A percentile compares a stretch with the other conserved stretches of the same genome.
These are phyloP conservation scores for Drosophila aldrichi DNA, from an alignment of 2,888 invertebrate species.

Conservation along the genomic window DNA sequence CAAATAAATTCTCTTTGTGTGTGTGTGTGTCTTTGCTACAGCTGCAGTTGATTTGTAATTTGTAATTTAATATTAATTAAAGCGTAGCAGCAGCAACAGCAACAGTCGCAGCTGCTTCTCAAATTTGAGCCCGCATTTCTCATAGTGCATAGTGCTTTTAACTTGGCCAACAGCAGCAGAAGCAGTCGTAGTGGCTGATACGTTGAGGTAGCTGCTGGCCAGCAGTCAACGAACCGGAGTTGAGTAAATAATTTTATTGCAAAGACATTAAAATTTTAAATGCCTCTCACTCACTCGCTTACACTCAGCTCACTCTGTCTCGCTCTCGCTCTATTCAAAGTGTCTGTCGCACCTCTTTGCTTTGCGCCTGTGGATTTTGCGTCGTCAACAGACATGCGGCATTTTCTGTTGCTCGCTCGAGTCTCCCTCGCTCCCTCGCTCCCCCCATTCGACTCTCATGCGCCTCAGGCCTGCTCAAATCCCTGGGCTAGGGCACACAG, in stretches of 20 bases:
- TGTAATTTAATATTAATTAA: conserved; percentile 79
- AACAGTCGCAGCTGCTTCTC: conserved; percentile 20
- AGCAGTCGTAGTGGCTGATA: conserved; percentile 2
- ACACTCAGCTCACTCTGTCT: background rate
- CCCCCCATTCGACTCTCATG: background rate
- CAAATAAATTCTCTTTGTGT: conserved; percentile 43
- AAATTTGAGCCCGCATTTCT: conserved; percentile 5
- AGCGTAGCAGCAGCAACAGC: conserved; percentile 23
- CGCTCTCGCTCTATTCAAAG: conserved; percentile 18
- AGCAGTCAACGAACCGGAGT: conserved; percentile 55
- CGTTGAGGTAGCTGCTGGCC: conserved; percentile 33
- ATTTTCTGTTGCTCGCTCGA: conserved; percentile 20
- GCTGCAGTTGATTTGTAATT: conserved; percentile 64
- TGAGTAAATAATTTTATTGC: conserved; percentile 64
- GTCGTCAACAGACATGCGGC: conserved; percentile 55
- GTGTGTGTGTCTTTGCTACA: conserved; percentile 16
- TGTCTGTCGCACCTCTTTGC: conserved; percentile 56
- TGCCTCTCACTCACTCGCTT: conserved; percentile 15
- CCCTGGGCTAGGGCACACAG: background rate
- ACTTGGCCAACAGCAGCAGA: conserved; percentile 6
- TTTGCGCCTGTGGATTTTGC: conserved; percentile 57
- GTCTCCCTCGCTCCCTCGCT: too few relatives aligned
- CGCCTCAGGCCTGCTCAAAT: background rate
- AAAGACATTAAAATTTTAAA: conserved; percentile 63
- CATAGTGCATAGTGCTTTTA: conserved; percentile 30